These are phyloP conservation scores for Acanthurus tractus DNA, from an alignment of 2,797 vertebrate species.

Conservation along the genomic window DNA sequence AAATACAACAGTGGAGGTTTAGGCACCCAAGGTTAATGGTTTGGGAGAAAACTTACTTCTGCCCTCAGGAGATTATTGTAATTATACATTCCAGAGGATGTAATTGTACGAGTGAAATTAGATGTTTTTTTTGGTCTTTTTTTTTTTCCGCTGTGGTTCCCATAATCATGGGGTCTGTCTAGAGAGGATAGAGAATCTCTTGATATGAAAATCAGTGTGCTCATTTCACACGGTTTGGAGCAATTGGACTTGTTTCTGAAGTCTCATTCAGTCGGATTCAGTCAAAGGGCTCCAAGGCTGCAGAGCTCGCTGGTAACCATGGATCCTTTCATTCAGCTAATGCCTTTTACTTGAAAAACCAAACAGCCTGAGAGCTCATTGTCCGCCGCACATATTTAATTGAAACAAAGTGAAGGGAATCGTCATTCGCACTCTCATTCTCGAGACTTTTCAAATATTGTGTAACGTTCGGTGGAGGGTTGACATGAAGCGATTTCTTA, in stretches of 20 bases:
- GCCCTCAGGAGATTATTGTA: conserved; percentile 67
- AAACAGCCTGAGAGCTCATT: conserved; percentile 64
- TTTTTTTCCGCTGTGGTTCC: conserved; percentile 2
- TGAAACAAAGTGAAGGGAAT: conserved; percentile 59
- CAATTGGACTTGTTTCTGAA: conserved; percentile 62
- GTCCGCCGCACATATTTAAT: conserved; percentile 72
- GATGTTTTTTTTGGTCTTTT: conserved; percentile 45
- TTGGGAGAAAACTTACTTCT: conserved; percentile 54
- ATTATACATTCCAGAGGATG: conserved; percentile 55
- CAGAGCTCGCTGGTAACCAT: conserved; percentile 64
- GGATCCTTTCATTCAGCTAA: conserved; percentile 75
- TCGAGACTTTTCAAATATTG: conserved; percentile 47
- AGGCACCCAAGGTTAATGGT: conserved; percentile 68
- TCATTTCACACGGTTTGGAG: conserved; percentile 72
- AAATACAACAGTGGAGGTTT: conserved; percentile 48
- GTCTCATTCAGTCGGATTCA: conserved; percentile 67
- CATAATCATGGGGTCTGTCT: conserved; percentile 49
- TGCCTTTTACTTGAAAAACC: conserved; percentile 71
- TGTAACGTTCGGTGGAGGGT: conserved; percentile 51
- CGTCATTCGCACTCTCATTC: conserved; percentile 57
- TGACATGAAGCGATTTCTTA: conserved; percentile 34
- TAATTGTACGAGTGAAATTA: conserved; percentile 56
- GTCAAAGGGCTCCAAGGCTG: conserved; percentile 60
- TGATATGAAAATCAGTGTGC: conserved; percentile 62
- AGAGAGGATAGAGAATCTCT: conserved; percentile 47